These are phyloP conservation scores for Nymphalis polychloros DNA, from an alignment of 2,888 invertebrate genomes.

Conservation along the genomic window DNA sequence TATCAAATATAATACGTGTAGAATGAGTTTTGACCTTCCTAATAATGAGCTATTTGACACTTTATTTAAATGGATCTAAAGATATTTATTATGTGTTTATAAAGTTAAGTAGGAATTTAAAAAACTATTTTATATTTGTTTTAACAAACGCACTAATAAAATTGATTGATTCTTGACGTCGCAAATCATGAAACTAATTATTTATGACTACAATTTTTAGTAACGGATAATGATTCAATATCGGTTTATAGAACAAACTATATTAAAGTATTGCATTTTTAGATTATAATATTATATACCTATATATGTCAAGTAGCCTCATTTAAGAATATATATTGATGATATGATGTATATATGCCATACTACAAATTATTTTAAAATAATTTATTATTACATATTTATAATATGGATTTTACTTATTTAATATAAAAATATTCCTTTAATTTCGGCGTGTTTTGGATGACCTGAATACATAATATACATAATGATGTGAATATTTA, in stretches of 20 bases:
- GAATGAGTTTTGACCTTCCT: not conserved
- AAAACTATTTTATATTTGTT: not conserved
- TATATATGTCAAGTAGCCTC: not conserved
- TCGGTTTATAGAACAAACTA: too few species aligned
- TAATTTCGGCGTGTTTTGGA: slow-evolving; percentile 16
- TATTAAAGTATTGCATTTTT: too few species aligned
- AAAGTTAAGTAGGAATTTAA: not conserved
- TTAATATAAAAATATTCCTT: not conserved
- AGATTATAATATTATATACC: too few species aligned
- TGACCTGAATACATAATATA: slow-evolving; percentile 8
- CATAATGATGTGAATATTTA: slow-evolving; percentile 5
- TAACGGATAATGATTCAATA: too few species aligned
- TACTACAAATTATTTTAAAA: not conserved
- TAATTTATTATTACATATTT: not conserved
- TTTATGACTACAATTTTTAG: too few species aligned
- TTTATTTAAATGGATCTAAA: not conserved
- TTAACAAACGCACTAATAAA: not conserved
- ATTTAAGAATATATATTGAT: not conserved
- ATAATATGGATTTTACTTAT: not conserved
- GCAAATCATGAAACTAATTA: too few species aligned
- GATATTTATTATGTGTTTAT: not conserved
- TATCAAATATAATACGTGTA: not conserved
- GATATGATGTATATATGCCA: too few species aligned
- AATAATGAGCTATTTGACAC: slow-evolving; percentile 1
- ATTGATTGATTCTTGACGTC: too few species aligned